Base-by-base conservation (phyloP, 2,888 invertebrate genomes). In the Epinotia bilunana region DNA sequence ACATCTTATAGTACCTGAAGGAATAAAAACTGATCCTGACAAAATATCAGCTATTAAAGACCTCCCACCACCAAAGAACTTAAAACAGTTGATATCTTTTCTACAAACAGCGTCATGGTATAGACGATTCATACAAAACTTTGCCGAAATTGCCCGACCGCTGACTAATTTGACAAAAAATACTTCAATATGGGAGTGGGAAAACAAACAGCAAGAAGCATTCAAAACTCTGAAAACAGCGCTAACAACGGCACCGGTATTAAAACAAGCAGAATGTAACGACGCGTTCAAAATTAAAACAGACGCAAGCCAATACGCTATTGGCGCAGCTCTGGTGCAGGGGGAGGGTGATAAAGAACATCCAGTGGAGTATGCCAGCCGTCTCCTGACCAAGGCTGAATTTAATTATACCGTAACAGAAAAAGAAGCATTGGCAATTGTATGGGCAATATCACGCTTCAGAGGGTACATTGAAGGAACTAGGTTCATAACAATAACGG, bases 391-490 rank as follows among this genome's bases (percentile, higher is more conserved):
- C 0, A 5, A 76, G 0, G 78, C 83, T 0, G 89, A 93, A 78
- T 64, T 77, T 0, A 89, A 87, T 18, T 91, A 91, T 62, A 79
- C 84, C 0, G 87, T 88, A 0, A 88, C 87, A 0, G 89, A 92
- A 70, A 80, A 86, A 60, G 91, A 92, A 72, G 79, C 79, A 3
- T 53, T 79, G 0, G 79, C 79, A 0, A 79, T 79, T 0, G 79
- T 81, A 0, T 81, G 79, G 79, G 79, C 77, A 1, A 73, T 79
- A 3, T 46, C 57, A 0, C 76, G 74, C 28, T 78, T 79, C 23
- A 71, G 79, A 3, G 77, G 87, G 82, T 68, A 78, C 88, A 73
- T 79, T 88, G 46, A 87, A 82, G 20, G 77, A 86, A 18, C 90
- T 87, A 89, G 83, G 82, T 4, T 75, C 87, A 79, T 78, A 0